A percentile compares a stretch with the other conserved stretches of the same genome.
Conservation (phyloP, 2,113 vertebrate genomes). For the Semnornis frantzii region DNA sequence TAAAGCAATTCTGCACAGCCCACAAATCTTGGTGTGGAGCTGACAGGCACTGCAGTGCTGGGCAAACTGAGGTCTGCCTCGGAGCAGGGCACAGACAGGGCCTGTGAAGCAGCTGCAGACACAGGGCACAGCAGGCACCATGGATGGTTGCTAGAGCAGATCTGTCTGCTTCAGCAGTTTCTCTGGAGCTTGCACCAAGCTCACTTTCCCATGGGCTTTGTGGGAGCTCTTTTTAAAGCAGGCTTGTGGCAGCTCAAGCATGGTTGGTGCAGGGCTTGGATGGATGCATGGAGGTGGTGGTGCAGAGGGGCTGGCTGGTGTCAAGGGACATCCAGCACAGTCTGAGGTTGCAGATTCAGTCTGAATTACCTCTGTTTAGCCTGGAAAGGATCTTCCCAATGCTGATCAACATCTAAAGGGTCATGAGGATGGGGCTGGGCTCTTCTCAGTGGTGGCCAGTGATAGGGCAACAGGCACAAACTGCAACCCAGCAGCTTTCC, state of each 20-base stretch:
- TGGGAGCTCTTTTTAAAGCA: neutral
- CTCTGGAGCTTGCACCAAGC: neutral
- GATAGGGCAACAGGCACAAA: too few species aligned
- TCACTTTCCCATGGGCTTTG: neutral
- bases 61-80: neutral
- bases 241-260: neutral
- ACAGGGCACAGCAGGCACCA: neutral
- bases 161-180: neutral
- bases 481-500: too few species aligned
- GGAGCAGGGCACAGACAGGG: neutral
- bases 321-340: neutral
- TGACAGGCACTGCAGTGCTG: neutral
- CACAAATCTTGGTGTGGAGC: conserved; percentile 34
- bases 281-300: fast-evolving
- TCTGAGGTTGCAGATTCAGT: neutral
- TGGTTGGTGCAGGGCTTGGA: neutral
- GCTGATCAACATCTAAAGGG: too few species aligned
- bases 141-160: neutral
- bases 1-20: conserved; percentile 48
- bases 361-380: neutral
- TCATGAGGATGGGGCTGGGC: too few species aligned
- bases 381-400: too few species aligned
- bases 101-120: neutral
- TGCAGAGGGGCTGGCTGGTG: neutral
- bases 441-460: too few species aligned